Evolutionary conservation across 2,797 vertebrate genomes (phyloP).

Genomic region (Buphagus erythrorhynchus): DNA sequence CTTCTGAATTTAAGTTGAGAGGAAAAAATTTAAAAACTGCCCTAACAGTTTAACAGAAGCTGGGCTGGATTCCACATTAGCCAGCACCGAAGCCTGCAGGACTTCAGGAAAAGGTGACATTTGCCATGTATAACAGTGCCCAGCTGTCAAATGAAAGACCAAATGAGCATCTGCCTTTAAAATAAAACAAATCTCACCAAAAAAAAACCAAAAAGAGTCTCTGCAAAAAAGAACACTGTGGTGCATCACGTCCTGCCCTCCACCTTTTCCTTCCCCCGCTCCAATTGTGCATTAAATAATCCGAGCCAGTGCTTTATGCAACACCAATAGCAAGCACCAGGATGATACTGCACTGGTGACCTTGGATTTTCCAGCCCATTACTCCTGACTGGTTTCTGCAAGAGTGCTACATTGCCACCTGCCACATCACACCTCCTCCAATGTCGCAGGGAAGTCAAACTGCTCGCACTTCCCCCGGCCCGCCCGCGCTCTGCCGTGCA

Average conservation of each 20-base stretch:
- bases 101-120: neutral
- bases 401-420: constrained; percentile 51
- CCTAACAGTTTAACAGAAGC: neutral
- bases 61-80: neutral
- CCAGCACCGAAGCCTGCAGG: neutral
- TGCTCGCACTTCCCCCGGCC: neutral
- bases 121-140: neutral
- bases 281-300: neutral
- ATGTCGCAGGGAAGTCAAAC: neutral
- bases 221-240: neutral
- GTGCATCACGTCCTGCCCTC: neutral
- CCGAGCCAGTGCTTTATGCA: neutral
- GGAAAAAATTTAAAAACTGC: rapidly evolving
- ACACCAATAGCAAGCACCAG: neutral
- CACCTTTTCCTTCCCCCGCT: neutral
- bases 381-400: constrained; percentile 36
- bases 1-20: neutral
- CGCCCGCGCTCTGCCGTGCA: neutral
- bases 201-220: neutral
- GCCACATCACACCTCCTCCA: constrained; percentile 54
- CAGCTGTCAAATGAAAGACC: neutral
- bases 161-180: neutral
- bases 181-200: neutral
- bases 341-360: constrained; percentile 18
- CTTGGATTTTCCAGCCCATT: constrained; percentile 66